Base-by-base conservation (phyloP, 2,888 invertebrate species). In the Pogonocherus hispidulus region DNA sequence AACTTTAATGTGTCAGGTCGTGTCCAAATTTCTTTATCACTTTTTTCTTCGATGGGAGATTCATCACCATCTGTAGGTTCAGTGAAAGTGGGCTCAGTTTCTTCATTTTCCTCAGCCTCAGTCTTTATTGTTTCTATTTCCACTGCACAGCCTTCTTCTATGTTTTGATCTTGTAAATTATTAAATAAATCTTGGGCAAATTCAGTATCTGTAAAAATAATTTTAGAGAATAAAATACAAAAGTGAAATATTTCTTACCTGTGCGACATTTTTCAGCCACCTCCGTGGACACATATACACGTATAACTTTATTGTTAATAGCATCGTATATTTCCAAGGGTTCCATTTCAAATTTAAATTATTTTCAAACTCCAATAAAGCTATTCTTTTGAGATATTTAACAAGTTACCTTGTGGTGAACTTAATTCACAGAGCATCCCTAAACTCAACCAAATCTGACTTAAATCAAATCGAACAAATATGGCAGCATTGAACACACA, bases 111-210 rank as follows among this genome's bases (percentile, higher is more conserved):
- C 3, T 8, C 14, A 6, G 16, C 37, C 23, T 62, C 60, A 14
- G 32, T 18, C 47, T 62, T 62, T 62, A 62, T 62, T 14, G 60
- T 62, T 32, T 62, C 60, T 20, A 62, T 51, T 51, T 62, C 60
- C 16, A 62, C 51, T 19, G 20, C 35, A 51, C 51, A 37, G 11
- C 60, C 60, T 32, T 62, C 60, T 37, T 62, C 60, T 19, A 62
- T 51, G 11, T 62, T 20, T 3, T 51, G 35, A 22, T 62, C 60
- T 46, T 62, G 60, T 16, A 62, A 20, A 22, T 62, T 62, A 37
- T 62, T 62, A 18, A 62, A 62, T 37, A 62, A 62, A 51, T 62
- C 60, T 51, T 62, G 51, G 37, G 60, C 60, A 62, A 62, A 62
- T 14, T 9, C 23, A 37, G 49, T 49, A 37, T 62, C 60, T 62